Conservation (phyloP, 2,888 invertebrate species). For the Acheta domesticus region DNA sequence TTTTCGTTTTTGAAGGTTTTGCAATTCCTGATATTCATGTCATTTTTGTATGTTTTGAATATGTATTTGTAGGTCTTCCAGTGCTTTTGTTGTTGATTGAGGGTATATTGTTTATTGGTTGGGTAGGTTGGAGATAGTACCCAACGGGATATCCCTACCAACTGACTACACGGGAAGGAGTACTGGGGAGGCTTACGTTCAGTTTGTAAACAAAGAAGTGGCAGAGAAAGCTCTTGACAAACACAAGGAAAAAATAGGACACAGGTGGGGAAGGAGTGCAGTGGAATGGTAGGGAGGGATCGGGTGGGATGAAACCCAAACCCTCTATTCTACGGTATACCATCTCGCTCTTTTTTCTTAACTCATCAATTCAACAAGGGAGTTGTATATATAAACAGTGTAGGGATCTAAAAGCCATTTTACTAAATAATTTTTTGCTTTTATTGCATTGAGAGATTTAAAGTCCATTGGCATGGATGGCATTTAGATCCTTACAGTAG, state of each 20-base stretch:
- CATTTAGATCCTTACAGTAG: too few relatives aligned
- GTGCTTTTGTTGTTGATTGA: conserved; percentile 42
- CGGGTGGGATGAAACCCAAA: conserved; percentile 39
- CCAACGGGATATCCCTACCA: conserved; percentile 97
- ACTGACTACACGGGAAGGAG: conserved; percentile 96
- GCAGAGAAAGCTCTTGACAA: conserved; percentile 96
- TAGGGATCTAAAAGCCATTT: too few relatives aligned
- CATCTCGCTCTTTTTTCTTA: conserved; percentile 23
- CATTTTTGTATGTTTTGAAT: neutral
- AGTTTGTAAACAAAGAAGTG: conserved; percentile 95
- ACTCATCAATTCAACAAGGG: conserved; percentile 21
- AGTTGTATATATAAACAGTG: neutral
- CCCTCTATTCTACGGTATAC: conserved; percentile 33
- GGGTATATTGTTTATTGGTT: conserved; percentile 40
- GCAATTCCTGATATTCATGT: neutral
- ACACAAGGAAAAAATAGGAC: conserved; percentile 99
- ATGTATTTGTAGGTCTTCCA: conserved; percentile 42
- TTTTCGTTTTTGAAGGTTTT: neutral
- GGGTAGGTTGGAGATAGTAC: conserved; percentile 91
- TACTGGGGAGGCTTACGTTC: conserved; percentile 99
- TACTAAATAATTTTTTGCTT: too few relatives aligned
- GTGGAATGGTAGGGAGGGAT: conserved; percentile 44
- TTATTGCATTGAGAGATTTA: too few relatives aligned
- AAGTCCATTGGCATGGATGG: too few relatives aligned
- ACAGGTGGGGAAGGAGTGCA: conserved; percentile 83